Evolutionary conservation across 2,113 vertebrate genomes (phyloP).

Genomic region (Verasper variegatus): DNA sequence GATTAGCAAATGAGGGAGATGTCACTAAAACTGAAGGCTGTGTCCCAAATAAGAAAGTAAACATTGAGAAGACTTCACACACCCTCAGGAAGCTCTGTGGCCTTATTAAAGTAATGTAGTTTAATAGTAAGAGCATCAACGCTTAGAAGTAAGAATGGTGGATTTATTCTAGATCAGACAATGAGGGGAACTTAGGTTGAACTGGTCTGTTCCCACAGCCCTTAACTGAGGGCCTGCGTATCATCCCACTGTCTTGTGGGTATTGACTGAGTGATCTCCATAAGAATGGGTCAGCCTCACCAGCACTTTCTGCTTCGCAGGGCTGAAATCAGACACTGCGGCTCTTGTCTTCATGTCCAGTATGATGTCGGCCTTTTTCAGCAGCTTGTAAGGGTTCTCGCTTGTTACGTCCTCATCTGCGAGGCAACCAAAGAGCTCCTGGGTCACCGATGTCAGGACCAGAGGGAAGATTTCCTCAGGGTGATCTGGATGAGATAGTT

Average conservation of each 20-base stretch:
- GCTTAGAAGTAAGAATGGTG: background rate
- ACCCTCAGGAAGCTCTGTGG: background rate
- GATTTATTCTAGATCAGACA: slow-evolving; percentile 16
- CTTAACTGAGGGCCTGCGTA: slow-evolving; percentile 31
- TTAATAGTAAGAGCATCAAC: background rate
- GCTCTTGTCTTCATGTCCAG: slow-evolving; percentile 88
- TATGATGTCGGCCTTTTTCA: slow-evolving; percentile 89
- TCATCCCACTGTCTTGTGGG: slow-evolving; percentile 37
- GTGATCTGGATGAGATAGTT: slow-evolving; percentile 76
- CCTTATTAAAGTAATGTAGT: slow-evolving; percentile 15
- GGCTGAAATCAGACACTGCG: slow-evolving; percentile 91
- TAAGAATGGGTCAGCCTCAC: slow-evolving; percentile 75
- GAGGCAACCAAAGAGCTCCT: slow-evolving; percentile 89
- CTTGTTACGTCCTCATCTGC: slow-evolving; percentile 87
- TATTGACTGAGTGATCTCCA: slow-evolving; percentile 37
- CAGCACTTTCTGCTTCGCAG: slow-evolving; percentile 85
- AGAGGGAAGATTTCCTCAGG: slow-evolving; percentile 89
- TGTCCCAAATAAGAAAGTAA: background rate
- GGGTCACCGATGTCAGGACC: slow-evolving; percentile 89
- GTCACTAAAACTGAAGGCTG: background rate
- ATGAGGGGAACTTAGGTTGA: background rate
- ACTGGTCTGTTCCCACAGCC: slow-evolving; percentile 50
- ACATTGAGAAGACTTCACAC: background rate
- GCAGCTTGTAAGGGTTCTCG: slow-evolving; percentile 86
- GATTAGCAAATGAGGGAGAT: background rate